Evolutionary conservation across 2,888 invertebrate genomes (phyloP), one percentile per base, ranked within the genome.

Genomic region (Nematopogon swammerdamellus): DNA sequence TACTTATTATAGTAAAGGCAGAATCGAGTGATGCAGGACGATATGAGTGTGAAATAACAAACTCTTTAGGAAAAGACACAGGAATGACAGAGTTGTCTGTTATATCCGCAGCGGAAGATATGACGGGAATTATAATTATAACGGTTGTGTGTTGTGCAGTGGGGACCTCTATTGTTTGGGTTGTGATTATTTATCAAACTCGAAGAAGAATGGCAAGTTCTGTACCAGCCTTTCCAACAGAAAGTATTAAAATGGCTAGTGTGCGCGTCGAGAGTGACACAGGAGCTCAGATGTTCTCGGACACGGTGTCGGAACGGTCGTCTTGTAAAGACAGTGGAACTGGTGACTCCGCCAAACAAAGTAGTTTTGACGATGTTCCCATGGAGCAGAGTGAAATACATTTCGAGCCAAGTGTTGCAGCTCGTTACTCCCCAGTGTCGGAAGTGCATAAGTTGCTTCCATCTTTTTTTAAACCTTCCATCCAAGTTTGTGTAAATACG

Each of bases 81-180:
- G 92, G 89, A 50, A 82, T 84, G 59, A 87, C 89, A 44, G 82
- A 84, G 52, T 80, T 95, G 48, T 82, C 84, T 47, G 88, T 93
- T 18, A 80, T 88, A 58, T 86, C 89, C 57, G 74, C 73, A 48
- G 71, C 75, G 19, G 87, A 89, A 61, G 90, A 91, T 58, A 90
- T 91, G 73, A 85, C 91, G 52, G 92, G 94, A 49, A 88, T 95
- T 55, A 89, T 95, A 57, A 87, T 95, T 61, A 92, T 96, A 58
- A 92, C 92, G 3, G 89, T 93, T 1, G 92, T 94, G 43, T 92
- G 92, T 68, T 92, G 95, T 72, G 90, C 95, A 49, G 91, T 96
- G 16, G 88, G 89, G n/a, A 95, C 95, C 6, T 93, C 94, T 1
- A 83, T 92, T 16, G 86, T 94, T 49, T 95, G 95, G 95, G 92